A percentile compares a stretch with the other conserved stretches of the same genome.
Conservation (phyloP, 2,797 vertebrate species). For the Eutrigla gurnardus region DNA sequence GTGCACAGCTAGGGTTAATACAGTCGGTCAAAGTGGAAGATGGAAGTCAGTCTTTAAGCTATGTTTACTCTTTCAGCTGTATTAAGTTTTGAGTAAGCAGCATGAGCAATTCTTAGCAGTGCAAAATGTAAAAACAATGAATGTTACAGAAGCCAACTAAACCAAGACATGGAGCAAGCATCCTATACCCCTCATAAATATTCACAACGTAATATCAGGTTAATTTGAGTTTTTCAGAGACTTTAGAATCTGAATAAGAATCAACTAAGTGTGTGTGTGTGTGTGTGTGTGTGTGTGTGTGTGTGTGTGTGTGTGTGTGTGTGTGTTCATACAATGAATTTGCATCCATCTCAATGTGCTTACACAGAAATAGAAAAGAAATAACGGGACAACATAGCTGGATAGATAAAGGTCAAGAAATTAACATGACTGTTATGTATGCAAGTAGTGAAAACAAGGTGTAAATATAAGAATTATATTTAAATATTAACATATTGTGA, state of each 20-base stretch:
- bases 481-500: neutral
- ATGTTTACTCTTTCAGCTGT: neutral
- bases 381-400: neutral
- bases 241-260: too few species aligned
- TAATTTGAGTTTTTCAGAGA: too few species aligned
- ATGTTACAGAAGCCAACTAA: neutral
- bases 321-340: neutral
- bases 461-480: neutral
- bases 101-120: neutral
- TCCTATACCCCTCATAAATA: neutral
- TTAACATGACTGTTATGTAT: neutral
- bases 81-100: neutral
- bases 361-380: neutral
- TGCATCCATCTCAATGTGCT: neutral
- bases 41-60: neutral
- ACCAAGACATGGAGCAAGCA: neutral
- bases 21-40: neutral
- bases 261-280: too few species aligned
- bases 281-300: neutral
- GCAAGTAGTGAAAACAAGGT: neutral
- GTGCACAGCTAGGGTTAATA: neutral
- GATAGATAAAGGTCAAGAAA: neutral
- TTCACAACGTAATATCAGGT: too few species aligned
- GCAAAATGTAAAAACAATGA: constrained; percentile 3
- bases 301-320: neutral